Percentiles rank a stretch among this genome's conserved stretches.
Conservation (phyloP, 2,113 vertebrate genomes). For the Panurus biarmicus region DNA sequence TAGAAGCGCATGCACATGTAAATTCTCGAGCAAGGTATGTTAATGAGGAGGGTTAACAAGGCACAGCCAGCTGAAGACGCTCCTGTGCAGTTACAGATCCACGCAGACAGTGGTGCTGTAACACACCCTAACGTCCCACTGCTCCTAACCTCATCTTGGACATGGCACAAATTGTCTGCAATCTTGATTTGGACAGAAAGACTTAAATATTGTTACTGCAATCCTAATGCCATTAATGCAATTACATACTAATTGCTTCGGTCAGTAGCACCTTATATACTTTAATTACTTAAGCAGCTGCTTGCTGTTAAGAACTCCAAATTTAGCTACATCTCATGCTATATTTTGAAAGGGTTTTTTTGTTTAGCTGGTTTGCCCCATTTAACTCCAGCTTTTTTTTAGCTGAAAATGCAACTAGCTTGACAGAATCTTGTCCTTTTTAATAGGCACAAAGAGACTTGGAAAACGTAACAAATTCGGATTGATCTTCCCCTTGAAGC, state of each 20-base stretch:
- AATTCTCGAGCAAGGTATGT: neutral
- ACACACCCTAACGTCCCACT: neutral
- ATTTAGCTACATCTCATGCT: neutral
- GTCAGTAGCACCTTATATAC: constrained; percentile 7
- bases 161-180: neutral
- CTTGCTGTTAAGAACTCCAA: constrained; percentile 16
- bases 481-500: neutral
- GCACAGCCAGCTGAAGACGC: rapidly evolving
- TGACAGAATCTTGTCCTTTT: neutral
- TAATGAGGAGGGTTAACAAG: neutral
- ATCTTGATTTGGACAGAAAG: constrained; percentile 44
- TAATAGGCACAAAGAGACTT: neutral
- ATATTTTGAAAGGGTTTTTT: neutral
- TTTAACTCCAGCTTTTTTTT: neutral
- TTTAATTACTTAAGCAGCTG: constrained; percentile 17
- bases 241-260: constrained; percentile 42
- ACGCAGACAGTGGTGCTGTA: constrained; percentile 24
- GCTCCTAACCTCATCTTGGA: neutral
- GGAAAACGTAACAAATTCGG: neutral
- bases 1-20: neutral
- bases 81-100: neutral
- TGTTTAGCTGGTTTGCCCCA: neutral
- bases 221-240: constrained; percentile 19
- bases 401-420: neutral
- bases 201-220: constrained; percentile 31